Percentiles rank a stretch among this genome's conserved stretches.
phyloP scores from a whole-genome alignment of 2,113 vertebrate species.

The Phoxinus phoxinus region DNA sequence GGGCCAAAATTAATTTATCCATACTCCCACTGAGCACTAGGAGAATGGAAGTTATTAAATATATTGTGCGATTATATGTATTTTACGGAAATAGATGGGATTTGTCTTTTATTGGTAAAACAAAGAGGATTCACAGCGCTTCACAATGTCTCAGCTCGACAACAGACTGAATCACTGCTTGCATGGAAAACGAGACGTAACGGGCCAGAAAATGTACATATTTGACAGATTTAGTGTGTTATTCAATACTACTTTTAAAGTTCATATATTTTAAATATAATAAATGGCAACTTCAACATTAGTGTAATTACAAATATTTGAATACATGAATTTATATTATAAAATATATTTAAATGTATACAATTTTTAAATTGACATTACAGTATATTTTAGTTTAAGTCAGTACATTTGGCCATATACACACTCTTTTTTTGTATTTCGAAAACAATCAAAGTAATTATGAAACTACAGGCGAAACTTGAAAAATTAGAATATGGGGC shows the following conservation, averaged over 20 bases:
- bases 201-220: background rate
- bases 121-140: background rate
- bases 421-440: too few species aligned
- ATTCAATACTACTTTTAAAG: background rate
- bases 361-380: too few species aligned
- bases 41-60: background rate
- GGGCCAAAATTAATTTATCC: background rate
- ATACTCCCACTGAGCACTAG: background rate
- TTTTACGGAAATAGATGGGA: background rate
- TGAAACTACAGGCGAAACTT: too few species aligned
- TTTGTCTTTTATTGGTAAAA: constrained; percentile 9
- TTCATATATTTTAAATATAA: too few species aligned
- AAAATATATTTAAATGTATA: too few species aligned
- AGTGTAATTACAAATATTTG: too few species aligned
- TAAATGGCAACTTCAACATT: too few species aligned
- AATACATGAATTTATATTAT: too few species aligned
- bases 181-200: background rate
- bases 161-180: constrained; percentile 1
- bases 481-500: too few species aligned
- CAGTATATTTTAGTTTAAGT: too few species aligned
- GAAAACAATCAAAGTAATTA: too few species aligned
- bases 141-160: background rate
- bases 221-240: constrained; percentile 12
- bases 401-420: too few species aligned
- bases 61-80: background rate